Conservation (phyloP, 2,888 invertebrate species). For the Hydropsyche betteni region DNA sequence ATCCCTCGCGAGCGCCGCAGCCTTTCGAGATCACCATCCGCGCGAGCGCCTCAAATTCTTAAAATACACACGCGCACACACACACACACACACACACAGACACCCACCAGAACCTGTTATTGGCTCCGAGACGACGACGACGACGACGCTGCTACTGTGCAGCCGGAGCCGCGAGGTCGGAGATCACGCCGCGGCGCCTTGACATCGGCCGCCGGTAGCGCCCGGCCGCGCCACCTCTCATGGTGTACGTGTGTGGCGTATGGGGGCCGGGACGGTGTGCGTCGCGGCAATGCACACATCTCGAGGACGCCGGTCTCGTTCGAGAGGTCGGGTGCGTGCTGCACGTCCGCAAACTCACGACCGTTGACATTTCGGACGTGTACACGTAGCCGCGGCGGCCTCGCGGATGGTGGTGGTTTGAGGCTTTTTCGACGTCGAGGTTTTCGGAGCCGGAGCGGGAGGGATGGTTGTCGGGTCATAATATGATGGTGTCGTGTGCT, state of each 20-base stretch:
- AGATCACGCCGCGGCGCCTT: constrained; percentile 37
- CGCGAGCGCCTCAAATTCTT: constrained; percentile 31
- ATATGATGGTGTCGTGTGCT: no score
- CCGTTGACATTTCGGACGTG: constrained; percentile 13
- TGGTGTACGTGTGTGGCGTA: neutral
- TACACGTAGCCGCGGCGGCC: neutral
- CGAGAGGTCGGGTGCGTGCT: constrained; percentile 18
- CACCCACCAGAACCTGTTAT: constrained; percentile 39
- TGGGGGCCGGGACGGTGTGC: no score
- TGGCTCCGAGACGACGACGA: constrained; percentile 9
- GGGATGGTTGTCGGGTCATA: no score
- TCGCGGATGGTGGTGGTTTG: no score
- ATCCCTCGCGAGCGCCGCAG: no score
- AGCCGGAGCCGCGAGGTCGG: constrained; percentile 29
- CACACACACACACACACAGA: no score
- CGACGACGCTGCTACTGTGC: constrained; percentile 25
- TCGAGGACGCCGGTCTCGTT: constrained; percentile 12
- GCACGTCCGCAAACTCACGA: constrained; percentile 3
- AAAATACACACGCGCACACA: constrained; percentile 37
- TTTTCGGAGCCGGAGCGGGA: no score
- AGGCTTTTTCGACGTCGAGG: no score
- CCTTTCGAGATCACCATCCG: no score
- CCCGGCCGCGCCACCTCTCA: neutral
- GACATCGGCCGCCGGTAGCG: constrained; percentile 37
- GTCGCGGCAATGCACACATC: neutral